Evolutionary conservation across 2,797 vertebrate species (phyloP).

Genomic region (Paratrypauchen microcephalus): DNA sequence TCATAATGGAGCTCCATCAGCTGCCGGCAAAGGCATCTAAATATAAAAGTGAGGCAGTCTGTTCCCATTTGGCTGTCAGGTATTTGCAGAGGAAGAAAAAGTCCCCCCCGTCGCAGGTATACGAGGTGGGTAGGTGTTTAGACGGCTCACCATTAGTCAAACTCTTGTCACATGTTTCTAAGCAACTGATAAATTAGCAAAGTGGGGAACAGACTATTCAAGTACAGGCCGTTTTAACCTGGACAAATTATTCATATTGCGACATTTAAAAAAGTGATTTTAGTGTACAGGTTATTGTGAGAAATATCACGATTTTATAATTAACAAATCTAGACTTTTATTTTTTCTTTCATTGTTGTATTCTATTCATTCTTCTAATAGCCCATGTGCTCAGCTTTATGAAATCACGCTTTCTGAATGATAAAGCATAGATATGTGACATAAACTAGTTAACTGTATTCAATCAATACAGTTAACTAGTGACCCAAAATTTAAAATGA

Average conservation of each 20-base stretch:
- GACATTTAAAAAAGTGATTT: too few relatives aligned
- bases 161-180: constrained; percentile 54
- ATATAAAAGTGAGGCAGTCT: constrained; percentile 48
- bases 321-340: too few relatives aligned
- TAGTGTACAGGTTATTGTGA: too few relatives aligned
- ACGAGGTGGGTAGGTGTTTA: constrained; percentile 47
- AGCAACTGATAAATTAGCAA: constrained; percentile 59
- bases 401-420: too few relatives aligned
- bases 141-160: constrained; percentile 50
- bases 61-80: constrained; percentile 41
- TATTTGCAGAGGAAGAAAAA: constrained; percentile 31
- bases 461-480: too few relatives aligned
- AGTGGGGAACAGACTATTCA: constrained; percentile 14
- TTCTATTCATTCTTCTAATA: too few relatives aligned
- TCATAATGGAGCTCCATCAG: constrained; percentile 39
- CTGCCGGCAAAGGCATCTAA: constrained; percentile 14
- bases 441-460: too few relatives aligned
- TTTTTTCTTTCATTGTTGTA: too few relatives aligned
- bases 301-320: too few relatives aligned
- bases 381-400: too few relatives aligned
- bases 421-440: too few relatives aligned
- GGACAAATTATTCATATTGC: not conserved
- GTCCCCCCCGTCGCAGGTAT: constrained; percentile 23
- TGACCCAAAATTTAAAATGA: too few relatives aligned
- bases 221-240: constrained; percentile 19